Conservation (phyloP, 2,797 vertebrate genomes). For the Margarornis squamiger region DNA sequence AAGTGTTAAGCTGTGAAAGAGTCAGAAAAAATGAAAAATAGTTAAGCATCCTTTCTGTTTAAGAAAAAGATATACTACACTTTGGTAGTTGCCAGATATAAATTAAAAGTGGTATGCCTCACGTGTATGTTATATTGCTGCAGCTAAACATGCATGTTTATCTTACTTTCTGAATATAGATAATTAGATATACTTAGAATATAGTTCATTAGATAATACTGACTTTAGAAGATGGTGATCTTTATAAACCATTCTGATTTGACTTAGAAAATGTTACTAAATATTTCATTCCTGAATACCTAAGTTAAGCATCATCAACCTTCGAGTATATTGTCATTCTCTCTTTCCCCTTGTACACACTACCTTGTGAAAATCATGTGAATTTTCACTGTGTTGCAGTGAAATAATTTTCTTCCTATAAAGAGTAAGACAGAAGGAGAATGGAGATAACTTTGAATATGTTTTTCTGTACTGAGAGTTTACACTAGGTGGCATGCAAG, state of each 20-base stretch:
- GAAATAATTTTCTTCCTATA: not conserved
- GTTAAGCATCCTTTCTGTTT: not conserved
- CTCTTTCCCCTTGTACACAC: not conserved
- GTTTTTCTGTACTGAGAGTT: constrained; percentile 67
- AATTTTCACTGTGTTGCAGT: not conserved
- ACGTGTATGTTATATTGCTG: not conserved
- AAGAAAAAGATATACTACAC: not conserved
- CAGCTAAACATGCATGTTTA: not conserved
- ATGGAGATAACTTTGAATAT: not conserved
- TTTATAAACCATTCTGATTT: not conserved
- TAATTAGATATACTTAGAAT: not conserved
- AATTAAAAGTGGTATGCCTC: not conserved
- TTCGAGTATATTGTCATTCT: not conserved
- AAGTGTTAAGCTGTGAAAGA: not conserved
- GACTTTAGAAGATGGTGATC: not conserved
- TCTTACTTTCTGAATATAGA: not conserved
- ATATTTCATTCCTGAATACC: not conserved
- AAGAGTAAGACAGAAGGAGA: not conserved
- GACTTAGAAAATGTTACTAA: not conserved
- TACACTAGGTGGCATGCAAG: constrained; percentile 84
- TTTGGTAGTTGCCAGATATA: not conserved
- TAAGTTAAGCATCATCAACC: not conserved
- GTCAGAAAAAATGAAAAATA: not conserved
- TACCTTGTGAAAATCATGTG: not conserved
- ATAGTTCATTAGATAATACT: not conserved